Conservation (phyloP, 2,113 vertebrate genomes). For the Epinephelus lanceolatus region DNA sequence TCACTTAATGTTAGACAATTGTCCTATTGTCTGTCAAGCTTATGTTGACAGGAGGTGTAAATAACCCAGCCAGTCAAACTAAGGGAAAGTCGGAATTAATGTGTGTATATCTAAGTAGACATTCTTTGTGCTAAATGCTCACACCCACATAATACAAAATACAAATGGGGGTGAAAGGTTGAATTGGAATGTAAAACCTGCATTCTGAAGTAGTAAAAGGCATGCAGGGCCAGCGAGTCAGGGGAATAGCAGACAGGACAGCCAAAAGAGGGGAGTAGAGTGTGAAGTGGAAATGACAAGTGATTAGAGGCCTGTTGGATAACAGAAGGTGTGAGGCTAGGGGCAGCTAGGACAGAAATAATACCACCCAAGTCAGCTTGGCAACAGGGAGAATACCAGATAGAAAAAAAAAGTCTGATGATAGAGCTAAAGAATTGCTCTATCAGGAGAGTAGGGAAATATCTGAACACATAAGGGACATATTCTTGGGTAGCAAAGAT, state of each 20-base stretch:
- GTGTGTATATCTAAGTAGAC: not conserved
- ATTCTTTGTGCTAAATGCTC: not conserved
- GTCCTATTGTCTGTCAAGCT: not conserved
- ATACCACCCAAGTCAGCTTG: slow-evolving; percentile 37
- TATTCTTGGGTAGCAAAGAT: not conserved
- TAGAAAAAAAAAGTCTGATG: not conserved
- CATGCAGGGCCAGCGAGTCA: not conserved
- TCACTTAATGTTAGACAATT: slow-evolving; percentile 10
- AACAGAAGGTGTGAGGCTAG: slow-evolving; percentile 46
- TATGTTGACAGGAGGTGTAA: slow-evolving; percentile 1
- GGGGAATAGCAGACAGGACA: slow-evolving; percentile 28
- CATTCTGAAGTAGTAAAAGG: not conserved
- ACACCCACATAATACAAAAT: not conserved
- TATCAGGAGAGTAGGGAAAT: not conserved
- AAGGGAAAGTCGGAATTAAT: not conserved
- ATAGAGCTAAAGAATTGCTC: not conserved
- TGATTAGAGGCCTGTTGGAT: slow-evolving; percentile 40
- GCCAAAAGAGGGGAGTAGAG: slow-evolving; percentile 10
- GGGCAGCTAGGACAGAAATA: not conserved
- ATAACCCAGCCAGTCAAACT: not conserved
- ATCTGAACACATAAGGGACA: not conserved
- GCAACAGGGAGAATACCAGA: slow-evolving; percentile 27
- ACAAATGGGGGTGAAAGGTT: slow-evolving; percentile 5
- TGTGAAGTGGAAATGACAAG: slow-evolving; percentile 38
- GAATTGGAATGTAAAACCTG: slow-evolving; percentile 11